phyloP scores from a whole-genome alignment of 2,113 vertebrate species.

The Petaurus breviceps region DNA sequence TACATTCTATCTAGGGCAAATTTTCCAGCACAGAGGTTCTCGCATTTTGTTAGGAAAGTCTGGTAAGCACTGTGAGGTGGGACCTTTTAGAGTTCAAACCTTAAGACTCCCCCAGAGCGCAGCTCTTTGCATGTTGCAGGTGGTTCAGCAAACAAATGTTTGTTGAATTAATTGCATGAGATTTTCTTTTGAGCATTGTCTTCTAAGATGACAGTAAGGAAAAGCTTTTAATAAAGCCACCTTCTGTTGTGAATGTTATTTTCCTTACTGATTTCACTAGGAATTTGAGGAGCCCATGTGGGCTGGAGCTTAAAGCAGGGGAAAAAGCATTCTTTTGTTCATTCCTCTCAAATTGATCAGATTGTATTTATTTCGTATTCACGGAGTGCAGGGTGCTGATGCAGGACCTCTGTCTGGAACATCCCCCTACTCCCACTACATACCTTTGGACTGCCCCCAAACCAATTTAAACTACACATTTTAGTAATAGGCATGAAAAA shows the following conservation, averaged over 20 bases:
- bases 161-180: neutral
- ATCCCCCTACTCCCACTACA: slow-evolving; percentile 3
- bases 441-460: slow-evolving; percentile 45
- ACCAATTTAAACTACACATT: slow-evolving; percentile 71
- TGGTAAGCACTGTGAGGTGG: slow-evolving; percentile 46
- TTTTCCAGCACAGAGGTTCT: slow-evolving; percentile 48
- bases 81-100: slow-evolving; percentile 18
- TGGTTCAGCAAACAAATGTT: neutral
- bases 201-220: slow-evolving; percentile 36
- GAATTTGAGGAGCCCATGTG: slow-evolving; percentile 68
- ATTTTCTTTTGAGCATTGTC: neutral
- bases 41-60: slow-evolving; percentile 38
- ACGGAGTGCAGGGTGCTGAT: neutral
- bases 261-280: slow-evolving; percentile 62
- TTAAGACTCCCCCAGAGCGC: neutral
- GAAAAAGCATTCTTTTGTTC: slow-evolving; percentile 57
- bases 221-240: slow-evolving; percentile 34
- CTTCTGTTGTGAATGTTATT: slow-evolving; percentile 52
- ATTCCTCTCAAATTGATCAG: slow-evolving; percentile 73
- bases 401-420: slow-evolving; percentile 36
- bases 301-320: slow-evolving; percentile 13
- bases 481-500: slow-evolving; percentile 78
- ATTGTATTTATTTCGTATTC: slow-evolving; percentile 28
- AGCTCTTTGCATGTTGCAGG: neutral
- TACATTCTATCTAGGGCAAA: slow-evolving; percentile 35